Conservation (phyloP, 2,797 vertebrate species). For the Platyrinchus mystaceus region DNA sequence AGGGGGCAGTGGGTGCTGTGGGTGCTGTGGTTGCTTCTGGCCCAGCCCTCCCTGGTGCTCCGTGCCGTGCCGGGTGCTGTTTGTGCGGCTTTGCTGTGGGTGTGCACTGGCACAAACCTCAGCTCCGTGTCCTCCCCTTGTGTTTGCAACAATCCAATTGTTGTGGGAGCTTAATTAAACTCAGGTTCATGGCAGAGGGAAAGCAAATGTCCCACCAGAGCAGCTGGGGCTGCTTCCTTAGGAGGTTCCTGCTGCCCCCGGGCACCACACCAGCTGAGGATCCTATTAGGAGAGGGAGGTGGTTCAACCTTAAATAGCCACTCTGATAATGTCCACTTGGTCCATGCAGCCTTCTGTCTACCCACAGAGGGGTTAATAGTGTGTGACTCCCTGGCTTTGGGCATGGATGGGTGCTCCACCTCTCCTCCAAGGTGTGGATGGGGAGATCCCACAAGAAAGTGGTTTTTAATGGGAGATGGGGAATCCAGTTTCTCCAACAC, state of each 20-base stretch:
- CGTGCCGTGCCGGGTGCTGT: not conserved
- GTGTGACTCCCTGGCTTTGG: not conserved
- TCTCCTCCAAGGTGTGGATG: not conserved
- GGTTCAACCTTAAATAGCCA: not conserved
- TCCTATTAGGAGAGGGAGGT: not conserved
- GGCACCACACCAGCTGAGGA: not conserved
- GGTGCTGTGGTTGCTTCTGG: accelerated
- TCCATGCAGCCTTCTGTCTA: not conserved
- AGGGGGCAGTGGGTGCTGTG: not conserved
- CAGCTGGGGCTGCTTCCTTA: not conserved
- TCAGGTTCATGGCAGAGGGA: not conserved
- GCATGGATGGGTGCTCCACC: not conserved
- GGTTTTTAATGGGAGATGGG: not conserved
- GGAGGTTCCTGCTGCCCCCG: not conserved
- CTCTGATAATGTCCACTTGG: not conserved
- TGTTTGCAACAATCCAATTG: not conserved
- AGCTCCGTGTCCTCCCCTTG: not conserved
- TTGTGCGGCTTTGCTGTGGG: not conserved
- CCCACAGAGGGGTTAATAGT: not conserved
- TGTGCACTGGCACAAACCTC: not conserved
- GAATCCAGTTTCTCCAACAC: not conserved
- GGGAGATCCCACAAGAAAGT: not conserved
- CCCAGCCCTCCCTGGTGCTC: accelerated
- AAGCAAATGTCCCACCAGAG: not conserved
- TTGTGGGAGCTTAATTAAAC: not conserved